A percentile compares a stretch with the other conserved stretches of the same genome.
phyloP scores from a whole-genome alignment of 2,797 vertebrate genomes.

The Jordanella pulchra region DNA sequence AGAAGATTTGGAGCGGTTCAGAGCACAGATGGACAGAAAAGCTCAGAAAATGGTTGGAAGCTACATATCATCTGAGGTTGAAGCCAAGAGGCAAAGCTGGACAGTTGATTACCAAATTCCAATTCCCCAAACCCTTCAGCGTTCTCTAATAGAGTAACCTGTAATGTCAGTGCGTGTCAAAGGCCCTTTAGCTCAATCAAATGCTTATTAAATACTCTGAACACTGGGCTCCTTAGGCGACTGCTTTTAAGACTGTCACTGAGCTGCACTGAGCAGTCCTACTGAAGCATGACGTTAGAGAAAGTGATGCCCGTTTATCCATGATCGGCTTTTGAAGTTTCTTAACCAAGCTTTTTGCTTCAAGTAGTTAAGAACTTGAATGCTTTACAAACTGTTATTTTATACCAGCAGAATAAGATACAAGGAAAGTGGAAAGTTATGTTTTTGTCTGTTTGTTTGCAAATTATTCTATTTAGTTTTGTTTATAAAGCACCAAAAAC shows the following conservation, averaged over 20 bases:
- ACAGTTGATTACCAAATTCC: constrained; percentile 28
- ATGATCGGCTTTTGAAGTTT: neutral
- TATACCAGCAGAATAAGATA: too few relatives aligned
- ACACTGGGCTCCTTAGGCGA: neutral
- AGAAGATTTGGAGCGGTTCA: constrained; percentile 36
- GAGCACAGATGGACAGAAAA: constrained; percentile 40
- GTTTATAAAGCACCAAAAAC: too few relatives aligned
- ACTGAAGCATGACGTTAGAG: neutral
- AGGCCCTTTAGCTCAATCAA: constrained; percentile 30
- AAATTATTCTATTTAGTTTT: too few relatives aligned
- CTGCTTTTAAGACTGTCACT: neutral
- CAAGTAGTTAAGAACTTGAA: too few relatives aligned
- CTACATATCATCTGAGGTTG: constrained; percentile 29
- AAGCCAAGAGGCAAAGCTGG: constrained; percentile 1
- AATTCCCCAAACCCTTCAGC: constrained; percentile 9
- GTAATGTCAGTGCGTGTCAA: constrained; percentile 8
- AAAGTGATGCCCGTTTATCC: neutral
- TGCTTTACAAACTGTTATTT: too few relatives aligned
- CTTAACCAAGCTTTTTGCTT: neutral
- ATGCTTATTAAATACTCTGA: constrained; percentile 31
- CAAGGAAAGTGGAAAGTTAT: too few relatives aligned
- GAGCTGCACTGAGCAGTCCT: neutral
- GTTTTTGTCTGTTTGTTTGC: too few relatives aligned
- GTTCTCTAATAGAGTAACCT: constrained; percentile 15
- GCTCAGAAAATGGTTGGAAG: constrained; percentile 23